Evolutionary conservation across 2,113 vertebrate species (phyloP).

Genomic region (Eonycteris spelaea): DNA sequence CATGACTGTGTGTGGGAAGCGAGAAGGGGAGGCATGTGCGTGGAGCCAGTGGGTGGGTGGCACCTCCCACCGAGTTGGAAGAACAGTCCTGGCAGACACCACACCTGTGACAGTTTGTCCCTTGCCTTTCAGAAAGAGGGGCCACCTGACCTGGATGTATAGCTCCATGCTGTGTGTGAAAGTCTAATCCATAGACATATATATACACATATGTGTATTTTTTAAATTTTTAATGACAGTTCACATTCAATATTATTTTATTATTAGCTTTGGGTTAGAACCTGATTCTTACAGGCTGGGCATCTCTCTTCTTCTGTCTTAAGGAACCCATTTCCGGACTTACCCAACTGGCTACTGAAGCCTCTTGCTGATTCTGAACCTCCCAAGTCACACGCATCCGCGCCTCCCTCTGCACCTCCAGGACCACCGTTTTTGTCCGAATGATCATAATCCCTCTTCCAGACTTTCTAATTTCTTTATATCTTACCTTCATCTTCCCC

Average conservation of each 20-base stretch:
- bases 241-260: too few relatives aligned
- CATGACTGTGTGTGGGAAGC: not conserved
- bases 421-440: not conserved
- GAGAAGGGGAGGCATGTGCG: not conserved
- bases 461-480: not conserved
- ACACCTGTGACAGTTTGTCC: not conserved
- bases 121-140: not conserved
- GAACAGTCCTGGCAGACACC: not conserved
- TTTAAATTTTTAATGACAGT: too few relatives aligned
- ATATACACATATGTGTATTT: too few relatives aligned
- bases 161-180: not conserved
- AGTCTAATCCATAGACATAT: not conserved
- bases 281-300: not conserved
- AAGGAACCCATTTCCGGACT: not conserved
- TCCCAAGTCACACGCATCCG: not conserved
- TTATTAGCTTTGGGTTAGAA: too few relatives aligned
- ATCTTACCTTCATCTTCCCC: not conserved
- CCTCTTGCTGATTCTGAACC: not conserved
- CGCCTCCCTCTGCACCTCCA: not conserved
- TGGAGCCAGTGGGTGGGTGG: not conserved
- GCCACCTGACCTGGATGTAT: not conserved
- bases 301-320: not conserved
- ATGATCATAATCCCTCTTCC: not conserved
- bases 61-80: not conserved
- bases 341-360: not conserved